Percentiles rank a stretch among this genome's conserved stretches.
Conservation (phyloP, 2,113 vertebrate species). For the Poicephalus gulielmi region DNA sequence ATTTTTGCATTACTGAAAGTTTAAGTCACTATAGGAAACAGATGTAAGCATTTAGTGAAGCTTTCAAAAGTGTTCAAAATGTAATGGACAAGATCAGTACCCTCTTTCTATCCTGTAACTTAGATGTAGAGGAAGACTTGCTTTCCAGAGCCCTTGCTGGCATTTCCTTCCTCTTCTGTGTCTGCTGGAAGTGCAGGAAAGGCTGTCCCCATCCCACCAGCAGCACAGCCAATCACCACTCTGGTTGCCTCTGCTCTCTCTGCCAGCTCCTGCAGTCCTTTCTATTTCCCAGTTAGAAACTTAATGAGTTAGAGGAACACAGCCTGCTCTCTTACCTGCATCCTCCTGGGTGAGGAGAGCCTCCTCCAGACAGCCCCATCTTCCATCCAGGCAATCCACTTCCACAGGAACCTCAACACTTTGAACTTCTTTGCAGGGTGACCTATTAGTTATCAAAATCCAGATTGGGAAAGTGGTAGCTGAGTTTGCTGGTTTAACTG, state of each 20-base stretch:
- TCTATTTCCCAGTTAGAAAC: fast-evolving
- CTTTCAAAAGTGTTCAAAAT: background rate
- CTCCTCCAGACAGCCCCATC: background rate
- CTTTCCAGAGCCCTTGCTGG: background rate
- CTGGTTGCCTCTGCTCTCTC: background rate
- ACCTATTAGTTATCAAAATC: background rate
- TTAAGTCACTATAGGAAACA: background rate
- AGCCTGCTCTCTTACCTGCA: fast-evolving
- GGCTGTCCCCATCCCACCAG: fast-evolving
- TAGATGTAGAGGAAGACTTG: background rate
- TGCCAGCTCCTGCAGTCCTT: background rate
- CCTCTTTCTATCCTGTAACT: background rate
- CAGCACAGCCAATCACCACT: background rate
- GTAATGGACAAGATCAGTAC: background rate
- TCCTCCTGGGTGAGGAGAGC: background rate
- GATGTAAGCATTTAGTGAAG: background rate
- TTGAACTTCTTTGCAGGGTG: background rate
- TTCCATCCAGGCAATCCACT: background rate
- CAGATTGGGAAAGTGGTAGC: background rate
- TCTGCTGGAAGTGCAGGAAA: background rate
- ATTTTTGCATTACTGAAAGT: background rate
- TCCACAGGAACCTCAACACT: background rate
- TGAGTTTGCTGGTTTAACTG: background rate
- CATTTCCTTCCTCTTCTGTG: background rate
- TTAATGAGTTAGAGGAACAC: background rate